Percentiles rank a stretch among this genome's conserved stretches.
Conservation (phyloP, 2,888 invertebrate genomes). For the Prenolepis imparis region DNA sequence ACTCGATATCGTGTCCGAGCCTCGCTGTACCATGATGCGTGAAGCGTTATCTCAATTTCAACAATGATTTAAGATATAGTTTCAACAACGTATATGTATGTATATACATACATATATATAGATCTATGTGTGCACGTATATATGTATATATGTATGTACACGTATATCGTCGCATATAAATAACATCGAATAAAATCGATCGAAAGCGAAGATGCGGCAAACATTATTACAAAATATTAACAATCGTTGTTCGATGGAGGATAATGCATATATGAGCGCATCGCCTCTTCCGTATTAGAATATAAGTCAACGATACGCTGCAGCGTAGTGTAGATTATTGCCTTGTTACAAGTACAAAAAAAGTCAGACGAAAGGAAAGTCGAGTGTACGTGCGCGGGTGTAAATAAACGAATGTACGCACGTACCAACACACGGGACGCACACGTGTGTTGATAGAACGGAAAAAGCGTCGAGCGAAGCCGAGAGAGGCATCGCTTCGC, state of each 20-base stretch:
- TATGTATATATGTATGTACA: constrained; percentile 61
- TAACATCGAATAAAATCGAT: constrained; percentile 42
- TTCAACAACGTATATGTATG: constrained; percentile 60
- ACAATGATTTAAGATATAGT: constrained; percentile 55
- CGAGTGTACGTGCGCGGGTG: constrained; percentile 48
- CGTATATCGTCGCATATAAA: constrained; percentile 41
- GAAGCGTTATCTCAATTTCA: constrained; percentile 25
- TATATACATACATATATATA: background rate
- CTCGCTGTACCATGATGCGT: constrained; percentile 26
- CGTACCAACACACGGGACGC: constrained; percentile 1
- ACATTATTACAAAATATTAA: constrained; percentile 62
- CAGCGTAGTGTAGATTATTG: constrained; percentile 51
- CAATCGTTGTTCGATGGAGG: constrained; percentile 53
- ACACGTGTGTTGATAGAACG: constrained; percentile 29
- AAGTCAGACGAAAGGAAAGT: constrained; percentile 39
- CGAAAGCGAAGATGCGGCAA: constrained; percentile 53
- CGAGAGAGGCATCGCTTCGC: constrained; percentile 30
- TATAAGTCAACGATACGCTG: constrained; percentile 45
- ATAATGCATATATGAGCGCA: background rate
- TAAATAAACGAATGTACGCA: constrained; percentile 23
- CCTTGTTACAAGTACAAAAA: constrained; percentile 57
- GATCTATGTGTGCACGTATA: constrained; percentile 23
- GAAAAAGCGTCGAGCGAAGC: constrained; percentile 13
- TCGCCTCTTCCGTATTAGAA: constrained; percentile 13
- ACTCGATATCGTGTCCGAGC: constrained; percentile 3